Percentiles rank a stretch among this genome's conserved stretches.
Evolutionary conservation across 2,888 invertebrate genomes (phyloP).

Genomic region (Tribolium freemani): DNA sequence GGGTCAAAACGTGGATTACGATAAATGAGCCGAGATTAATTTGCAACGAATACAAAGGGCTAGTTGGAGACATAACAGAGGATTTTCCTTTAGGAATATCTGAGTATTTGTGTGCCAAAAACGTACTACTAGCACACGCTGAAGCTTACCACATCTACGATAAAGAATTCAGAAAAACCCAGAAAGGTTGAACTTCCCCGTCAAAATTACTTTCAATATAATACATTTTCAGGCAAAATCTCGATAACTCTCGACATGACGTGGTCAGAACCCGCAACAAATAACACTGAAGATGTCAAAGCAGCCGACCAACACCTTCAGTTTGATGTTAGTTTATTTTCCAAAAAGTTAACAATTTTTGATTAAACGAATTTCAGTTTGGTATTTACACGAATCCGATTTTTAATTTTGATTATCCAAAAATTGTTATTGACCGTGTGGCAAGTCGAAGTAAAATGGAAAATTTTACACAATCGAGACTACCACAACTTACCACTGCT

Average conservation of each 20-base stretch:
- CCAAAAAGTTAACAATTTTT: background rate
- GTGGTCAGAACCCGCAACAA: slow-evolving; percentile 70
- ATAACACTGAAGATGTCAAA: slow-evolving; percentile 66
- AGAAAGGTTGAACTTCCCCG: slow-evolving; percentile 73
- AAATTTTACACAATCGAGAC: slow-evolving; percentile 72
- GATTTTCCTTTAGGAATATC: slow-evolving; percentile 72
- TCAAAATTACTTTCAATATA: background rate
- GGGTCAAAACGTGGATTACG: slow-evolving; percentile 76
- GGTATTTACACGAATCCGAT: slow-evolving; percentile 79
- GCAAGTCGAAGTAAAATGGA: slow-evolving; percentile 72
- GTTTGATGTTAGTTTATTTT: slow-evolving; percentile 68
- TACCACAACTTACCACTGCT: slow-evolving; percentile 72
- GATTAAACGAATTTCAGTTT: slow-evolving; percentile 64
- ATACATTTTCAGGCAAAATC: slow-evolving; percentile 67
- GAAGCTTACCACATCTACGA: slow-evolving; percentile 75
- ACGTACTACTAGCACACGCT: slow-evolving; percentile 77
- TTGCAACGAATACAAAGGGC: slow-evolving; percentile 70
- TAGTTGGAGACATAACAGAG: slow-evolving; percentile 69
- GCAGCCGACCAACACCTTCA: slow-evolving; percentile 70
- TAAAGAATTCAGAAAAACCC: slow-evolving; percentile 69
- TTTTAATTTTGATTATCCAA: slow-evolving; percentile 74
- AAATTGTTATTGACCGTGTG: slow-evolving; percentile 71
- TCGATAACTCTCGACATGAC: slow-evolving; percentile 71
- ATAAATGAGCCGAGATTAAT: slow-evolving; percentile 71
- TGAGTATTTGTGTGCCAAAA: slow-evolving; percentile 77